Conservation (phyloP, 1,140 invertebrate species). For the Drosophila albomicans region DNA sequence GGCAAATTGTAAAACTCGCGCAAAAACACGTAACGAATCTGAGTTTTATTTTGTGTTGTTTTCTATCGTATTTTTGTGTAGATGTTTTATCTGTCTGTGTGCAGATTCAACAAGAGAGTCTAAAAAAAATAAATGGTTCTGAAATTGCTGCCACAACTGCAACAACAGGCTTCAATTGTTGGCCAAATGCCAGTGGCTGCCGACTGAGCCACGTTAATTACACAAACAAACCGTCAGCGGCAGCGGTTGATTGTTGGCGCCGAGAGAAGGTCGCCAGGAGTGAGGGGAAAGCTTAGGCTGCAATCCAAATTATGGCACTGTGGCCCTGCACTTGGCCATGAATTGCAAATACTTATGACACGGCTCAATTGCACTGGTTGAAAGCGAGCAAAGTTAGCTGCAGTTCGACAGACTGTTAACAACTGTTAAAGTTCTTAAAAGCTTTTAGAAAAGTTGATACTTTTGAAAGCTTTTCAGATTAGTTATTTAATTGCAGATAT, state of each 20-base stretch:
- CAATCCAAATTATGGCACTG: conserved; percentile 16
- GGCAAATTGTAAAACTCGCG: conserved; percentile 57
- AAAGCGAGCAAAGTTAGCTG: conserved; percentile 5
- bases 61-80: conserved; percentile 11
- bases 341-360: conserved; percentile 12
- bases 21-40: conserved; percentile 43
- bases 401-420: neutral
- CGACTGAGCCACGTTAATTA: conserved; percentile 60
- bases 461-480: neutral
- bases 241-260: neutral
- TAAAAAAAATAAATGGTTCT: conserved; percentile 24
- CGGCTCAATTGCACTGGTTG: conserved; percentile 13
- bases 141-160: conserved; percentile 48
- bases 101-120: conserved; percentile 11
- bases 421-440: neutral
- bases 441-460: neutral
- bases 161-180: conserved; percentile 35
- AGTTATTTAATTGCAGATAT: neutral
- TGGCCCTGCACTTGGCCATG: conserved; percentile 44
- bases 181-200: conserved; percentile 42
- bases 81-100: conserved; percentile 35
- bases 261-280: too few relatives aligned
- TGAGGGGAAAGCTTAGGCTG: neutral
- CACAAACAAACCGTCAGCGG: conserved; percentile 40
- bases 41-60: conserved; percentile 13